Evolutionary conservation across 2,888 invertebrate species (phyloP).

Genomic region (Mesopsocus fuscifrons): DNA sequence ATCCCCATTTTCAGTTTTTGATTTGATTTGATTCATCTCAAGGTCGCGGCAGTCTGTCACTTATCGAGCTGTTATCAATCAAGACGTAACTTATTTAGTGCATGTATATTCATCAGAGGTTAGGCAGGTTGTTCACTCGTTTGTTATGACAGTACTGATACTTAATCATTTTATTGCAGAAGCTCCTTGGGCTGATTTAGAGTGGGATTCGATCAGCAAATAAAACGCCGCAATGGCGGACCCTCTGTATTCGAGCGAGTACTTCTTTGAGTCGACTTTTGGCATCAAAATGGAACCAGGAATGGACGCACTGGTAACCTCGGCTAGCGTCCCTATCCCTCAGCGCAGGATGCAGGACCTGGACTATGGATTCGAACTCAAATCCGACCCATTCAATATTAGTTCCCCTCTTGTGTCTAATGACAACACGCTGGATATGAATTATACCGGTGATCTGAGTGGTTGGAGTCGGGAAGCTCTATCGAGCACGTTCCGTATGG

Average conservation of each 20-base stretch:
- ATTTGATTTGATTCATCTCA: too few relatives aligned
- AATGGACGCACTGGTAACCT: conserved; percentile 22
- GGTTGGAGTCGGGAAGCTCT: conserved; percentile 17
- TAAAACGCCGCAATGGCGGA: too few relatives aligned
- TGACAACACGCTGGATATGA: conserved; percentile 14
- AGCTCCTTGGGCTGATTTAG: too few relatives aligned
- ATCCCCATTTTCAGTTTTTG: too few relatives aligned
- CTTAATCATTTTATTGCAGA: too few relatives aligned
- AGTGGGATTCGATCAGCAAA: too few relatives aligned
- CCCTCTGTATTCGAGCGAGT: conserved; percentile 37
- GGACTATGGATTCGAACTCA: conserved; percentile 35
- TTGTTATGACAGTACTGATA: too few relatives aligned
- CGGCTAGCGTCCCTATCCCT: conserved; percentile 46
- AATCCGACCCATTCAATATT: conserved; percentile 22
- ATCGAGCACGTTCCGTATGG: conserved; percentile 45
- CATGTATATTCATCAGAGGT: too few relatives aligned
- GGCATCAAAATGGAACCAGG: conserved; percentile 41
- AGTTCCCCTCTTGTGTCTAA: conserved; percentile 17
- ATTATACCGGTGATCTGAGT: conserved; percentile 9
- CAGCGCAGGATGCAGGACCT: conserved; percentile 26
- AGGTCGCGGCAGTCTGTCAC: too few relatives aligned
- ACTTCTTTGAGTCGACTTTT: conserved; percentile 39
- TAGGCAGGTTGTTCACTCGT: too few relatives aligned
- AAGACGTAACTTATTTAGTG: too few relatives aligned
- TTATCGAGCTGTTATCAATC: too few relatives aligned